Conservation (phyloP, 2,888 invertebrate genomes). For the Drosophila hamatofila region DNA sequence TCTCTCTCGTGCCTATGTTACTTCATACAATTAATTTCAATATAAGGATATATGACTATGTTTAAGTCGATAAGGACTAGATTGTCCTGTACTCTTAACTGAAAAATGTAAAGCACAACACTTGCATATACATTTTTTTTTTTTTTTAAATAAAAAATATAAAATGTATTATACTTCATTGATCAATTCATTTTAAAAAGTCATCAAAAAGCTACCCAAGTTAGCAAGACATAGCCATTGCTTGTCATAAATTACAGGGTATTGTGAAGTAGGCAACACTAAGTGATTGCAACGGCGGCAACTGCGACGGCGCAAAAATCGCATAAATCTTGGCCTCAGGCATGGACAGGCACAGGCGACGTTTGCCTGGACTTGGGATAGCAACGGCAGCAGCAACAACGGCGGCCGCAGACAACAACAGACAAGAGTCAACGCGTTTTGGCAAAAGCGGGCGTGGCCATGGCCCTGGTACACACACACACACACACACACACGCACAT, state of each 20-base stretch:
- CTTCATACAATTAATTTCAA: too few species aligned
- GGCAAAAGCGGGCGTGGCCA: conserved; percentile 64
- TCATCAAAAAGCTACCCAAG: not conserved
- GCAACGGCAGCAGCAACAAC: conserved; percentile 10
- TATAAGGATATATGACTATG: too few species aligned
- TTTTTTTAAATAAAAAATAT: too few species aligned
- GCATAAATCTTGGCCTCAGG: conserved; percentile 67
- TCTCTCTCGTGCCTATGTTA: too few species aligned
- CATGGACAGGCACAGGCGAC: conserved; percentile 15
- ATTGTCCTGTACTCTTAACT: too few species aligned
- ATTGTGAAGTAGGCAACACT: conserved; percentile 68
- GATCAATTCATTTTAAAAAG: not conserved
- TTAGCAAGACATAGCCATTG: not conserved
- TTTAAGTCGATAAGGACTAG: too few species aligned
- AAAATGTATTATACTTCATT: too few species aligned
- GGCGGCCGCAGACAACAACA: conserved; percentile 22
- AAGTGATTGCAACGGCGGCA: conserved; percentile 55
- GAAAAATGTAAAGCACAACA: too few species aligned
- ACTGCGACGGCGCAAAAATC: conserved; percentile 49
- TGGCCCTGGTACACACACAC: conserved; percentile 27
- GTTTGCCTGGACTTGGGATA: not conserved
- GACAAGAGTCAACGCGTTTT: conserved; percentile 50
- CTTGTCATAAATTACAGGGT: conserved; percentile 30
- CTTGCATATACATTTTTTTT: too few species aligned
- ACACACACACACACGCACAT: conserved; percentile 4